Evolutionary conservation across 2,888 invertebrate genomes (phyloP).

Genomic region (Nomada ferruginata): DNA sequence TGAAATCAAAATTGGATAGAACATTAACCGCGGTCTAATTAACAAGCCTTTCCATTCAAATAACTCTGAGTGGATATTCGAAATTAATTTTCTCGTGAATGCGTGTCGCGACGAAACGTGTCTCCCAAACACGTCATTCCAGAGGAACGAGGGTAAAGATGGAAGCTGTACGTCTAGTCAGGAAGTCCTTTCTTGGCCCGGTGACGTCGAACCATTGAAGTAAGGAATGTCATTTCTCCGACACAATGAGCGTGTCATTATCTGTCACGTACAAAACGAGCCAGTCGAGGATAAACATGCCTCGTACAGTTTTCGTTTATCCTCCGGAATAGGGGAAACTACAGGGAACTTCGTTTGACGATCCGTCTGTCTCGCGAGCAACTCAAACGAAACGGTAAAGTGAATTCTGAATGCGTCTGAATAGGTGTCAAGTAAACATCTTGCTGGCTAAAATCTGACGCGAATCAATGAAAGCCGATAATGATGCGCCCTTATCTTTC

Average conservation of each 20-base stretch:
- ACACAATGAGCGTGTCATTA: slow-evolving; percentile 72
- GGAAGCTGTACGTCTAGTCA: slow-evolving; percentile 21
- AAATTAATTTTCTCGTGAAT: slow-evolving; percentile 66
- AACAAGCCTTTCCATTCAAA: slow-evolving; percentile 60
- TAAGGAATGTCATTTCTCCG: slow-evolving; percentile 73
- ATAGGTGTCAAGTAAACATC: slow-evolving; percentile 22
- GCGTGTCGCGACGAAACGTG: slow-evolving; percentile 3
- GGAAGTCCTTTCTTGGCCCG: slow-evolving; percentile 41
- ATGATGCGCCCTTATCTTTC: slow-evolving; percentile 6
- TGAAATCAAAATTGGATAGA: slow-evolving; percentile 59
- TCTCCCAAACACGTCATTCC: neutral
- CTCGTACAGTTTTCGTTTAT: slow-evolving; percentile 15
- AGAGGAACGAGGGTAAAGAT: slow-evolving; percentile 1
- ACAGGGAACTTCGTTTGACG: slow-evolving; percentile 15
- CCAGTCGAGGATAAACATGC: slow-evolving; percentile 39
- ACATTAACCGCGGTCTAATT: slow-evolving; percentile 72
- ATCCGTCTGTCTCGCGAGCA: slow-evolving; percentile 17
- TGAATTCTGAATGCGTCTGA: slow-evolving; percentile 21
- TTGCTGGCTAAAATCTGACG: slow-evolving; percentile 22
- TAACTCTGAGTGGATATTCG: slow-evolving; percentile 54
- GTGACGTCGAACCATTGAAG: slow-evolving; percentile 62
- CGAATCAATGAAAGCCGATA: slow-evolving; percentile 23
- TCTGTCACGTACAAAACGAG: slow-evolving; percentile 61
- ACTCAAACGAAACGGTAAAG: slow-evolving; percentile 39
- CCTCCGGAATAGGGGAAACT: neutral